Conservation (phyloP, 2,113 vertebrate species). For the Tachysurus fulvidraco region DNA sequence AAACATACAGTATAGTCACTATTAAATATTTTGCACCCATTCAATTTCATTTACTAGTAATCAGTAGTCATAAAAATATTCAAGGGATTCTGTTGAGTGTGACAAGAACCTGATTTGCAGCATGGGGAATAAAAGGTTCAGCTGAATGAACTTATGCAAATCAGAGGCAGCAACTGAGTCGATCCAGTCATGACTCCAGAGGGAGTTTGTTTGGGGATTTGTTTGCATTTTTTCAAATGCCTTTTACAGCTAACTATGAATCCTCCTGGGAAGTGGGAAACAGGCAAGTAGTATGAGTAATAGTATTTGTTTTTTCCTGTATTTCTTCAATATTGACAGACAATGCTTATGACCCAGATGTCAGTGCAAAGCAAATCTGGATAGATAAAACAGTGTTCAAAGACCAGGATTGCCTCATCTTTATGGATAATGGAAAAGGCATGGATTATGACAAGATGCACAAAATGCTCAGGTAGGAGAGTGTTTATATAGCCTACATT, state of each 20-base stretch:
- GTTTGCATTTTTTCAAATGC: constrained; percentile 9
- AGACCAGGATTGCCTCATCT: constrained; percentile 78
- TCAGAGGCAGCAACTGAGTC: too few species aligned
- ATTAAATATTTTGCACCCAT: not conserved
- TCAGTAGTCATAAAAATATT: not conserved
- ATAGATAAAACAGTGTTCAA: constrained; percentile 88
- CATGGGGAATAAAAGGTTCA: not conserved
- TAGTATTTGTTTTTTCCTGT: not conserved
- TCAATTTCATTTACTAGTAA: not conserved
- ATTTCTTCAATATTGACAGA: constrained; percentile 70
- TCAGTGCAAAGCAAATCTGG: constrained; percentile 91
- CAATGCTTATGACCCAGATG: constrained; percentile 96
- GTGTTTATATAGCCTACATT: not conserved
- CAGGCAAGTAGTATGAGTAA: not conserved
- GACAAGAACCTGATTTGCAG: not conserved
- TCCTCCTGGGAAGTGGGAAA: not conserved
- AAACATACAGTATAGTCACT: not conserved
- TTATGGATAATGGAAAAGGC: constrained; percentile 92
- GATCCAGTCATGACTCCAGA: not conserved
- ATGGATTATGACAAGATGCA: constrained; percentile 84
- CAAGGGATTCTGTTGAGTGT: not conserved
- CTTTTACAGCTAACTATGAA: not conserved
- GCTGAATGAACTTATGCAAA: not conserved
- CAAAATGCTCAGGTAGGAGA: constrained; percentile 91
- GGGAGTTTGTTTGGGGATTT: not conserved